Evolutionary conservation across 1,140 invertebrate genomes (phyloP).

Genomic region (Brachionus sp.): DNA sequence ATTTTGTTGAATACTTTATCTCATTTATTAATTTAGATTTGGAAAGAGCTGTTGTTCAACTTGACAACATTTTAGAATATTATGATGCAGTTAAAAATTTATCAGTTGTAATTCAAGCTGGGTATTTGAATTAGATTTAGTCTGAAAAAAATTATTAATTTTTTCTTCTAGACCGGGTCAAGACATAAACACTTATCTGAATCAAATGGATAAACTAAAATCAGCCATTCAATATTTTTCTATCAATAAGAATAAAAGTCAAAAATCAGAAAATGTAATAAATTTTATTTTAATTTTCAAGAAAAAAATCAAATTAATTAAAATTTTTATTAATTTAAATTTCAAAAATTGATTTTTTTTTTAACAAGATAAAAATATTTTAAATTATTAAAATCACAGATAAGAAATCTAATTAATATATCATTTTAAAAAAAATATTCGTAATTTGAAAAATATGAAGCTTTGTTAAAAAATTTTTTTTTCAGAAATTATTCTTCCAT

Average conservation of each 20-base stretch:
- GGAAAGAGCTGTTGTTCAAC: neutral
- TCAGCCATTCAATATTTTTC: constrained; percentile 40
- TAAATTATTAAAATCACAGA: too few relatives aligned
- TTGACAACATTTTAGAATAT: constrained; percentile 38
- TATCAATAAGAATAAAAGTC: constrained; percentile 27
- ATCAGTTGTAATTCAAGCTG: neutral
- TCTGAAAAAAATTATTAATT: neutral
- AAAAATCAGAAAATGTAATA: constrained; percentile 35
- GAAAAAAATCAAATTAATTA: too few relatives aligned
- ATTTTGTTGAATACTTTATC: neutral
- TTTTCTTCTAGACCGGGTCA: neutral
- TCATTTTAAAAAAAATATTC: too few relatives aligned
- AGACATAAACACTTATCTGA: constrained; percentile 31
- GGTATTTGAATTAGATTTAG: neutral
- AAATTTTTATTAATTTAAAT: too few relatives aligned
- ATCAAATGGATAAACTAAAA: constrained; percentile 19
- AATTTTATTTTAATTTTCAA: neutral
- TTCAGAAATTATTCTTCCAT: too few relatives aligned
- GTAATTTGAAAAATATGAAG: too few relatives aligned
- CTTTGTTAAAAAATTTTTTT: too few relatives aligned
- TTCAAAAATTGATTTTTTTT: too few relatives aligned
- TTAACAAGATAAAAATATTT: too few relatives aligned
- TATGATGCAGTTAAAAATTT: constrained; percentile 25
- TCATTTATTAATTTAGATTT: neutral
- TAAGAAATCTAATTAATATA: too few relatives aligned